Evolutionary conservation across 1,140 invertebrate genomes (phyloP).

Genomic region (Stegodyphus mimosarum): DNA sequence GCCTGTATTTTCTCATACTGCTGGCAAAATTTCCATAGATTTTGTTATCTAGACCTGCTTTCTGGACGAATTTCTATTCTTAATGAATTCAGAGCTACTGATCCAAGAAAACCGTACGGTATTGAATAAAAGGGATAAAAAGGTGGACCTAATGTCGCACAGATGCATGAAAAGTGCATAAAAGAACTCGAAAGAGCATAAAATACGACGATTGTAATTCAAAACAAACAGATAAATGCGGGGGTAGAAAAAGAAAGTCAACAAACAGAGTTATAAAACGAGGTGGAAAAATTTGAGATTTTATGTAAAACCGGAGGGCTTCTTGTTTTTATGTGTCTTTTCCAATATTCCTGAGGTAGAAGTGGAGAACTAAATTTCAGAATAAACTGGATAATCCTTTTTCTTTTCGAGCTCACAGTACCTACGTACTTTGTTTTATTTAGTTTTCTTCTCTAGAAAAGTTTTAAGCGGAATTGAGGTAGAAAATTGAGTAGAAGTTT

Average conservation of each 20-base stretch:
- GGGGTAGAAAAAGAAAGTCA: too few relatives aligned
- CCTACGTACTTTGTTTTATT: not conserved
- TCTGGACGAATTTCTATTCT: too few relatives aligned
- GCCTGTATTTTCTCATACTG: too few relatives aligned
- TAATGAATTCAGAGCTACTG: too few relatives aligned
- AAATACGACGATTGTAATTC: conserved; percentile 12
- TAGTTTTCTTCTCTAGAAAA: not conserved
- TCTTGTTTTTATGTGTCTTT: conserved; percentile 23
- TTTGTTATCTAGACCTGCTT: too few relatives aligned
- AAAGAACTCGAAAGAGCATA: too few relatives aligned
- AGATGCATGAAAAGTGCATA: too few relatives aligned
- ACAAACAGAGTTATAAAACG: conserved; percentile 21
- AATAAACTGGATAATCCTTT: conserved; percentile 3
- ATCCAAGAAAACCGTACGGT: too few relatives aligned
- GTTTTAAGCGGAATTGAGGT: conserved; percentile 21
- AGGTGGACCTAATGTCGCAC: too few relatives aligned
- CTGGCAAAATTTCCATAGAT: too few relatives aligned
- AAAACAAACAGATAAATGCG: conserved; percentile 4
- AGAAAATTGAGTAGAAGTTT: conserved; percentile 48
- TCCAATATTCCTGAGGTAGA: not conserved
- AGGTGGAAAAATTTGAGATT: conserved; percentile 26
- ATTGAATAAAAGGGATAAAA: too few relatives aligned
- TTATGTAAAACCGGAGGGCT: conserved; percentile 23
- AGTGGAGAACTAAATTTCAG: conserved; percentile 7
- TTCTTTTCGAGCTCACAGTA: not conserved